Evolutionary conservation across 2,113 vertebrate genomes (phyloP), one percentile per base, ranked within the genome.

Genomic region (Prolemur simus): DNA sequence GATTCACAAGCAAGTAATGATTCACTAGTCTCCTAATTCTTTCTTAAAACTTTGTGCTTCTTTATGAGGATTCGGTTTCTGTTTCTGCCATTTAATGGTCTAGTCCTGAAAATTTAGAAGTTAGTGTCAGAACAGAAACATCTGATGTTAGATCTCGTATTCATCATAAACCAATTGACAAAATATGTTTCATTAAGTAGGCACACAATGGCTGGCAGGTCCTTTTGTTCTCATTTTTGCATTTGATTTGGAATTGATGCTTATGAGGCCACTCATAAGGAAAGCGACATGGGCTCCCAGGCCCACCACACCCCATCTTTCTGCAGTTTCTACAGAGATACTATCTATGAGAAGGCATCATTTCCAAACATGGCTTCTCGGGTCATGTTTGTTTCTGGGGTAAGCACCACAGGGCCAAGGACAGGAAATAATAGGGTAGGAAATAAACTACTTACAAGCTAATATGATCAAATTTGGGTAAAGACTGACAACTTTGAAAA

Each of bases 1-100:
- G 76, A 95, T 77, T 96, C 89, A 94, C 74, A 96, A 88, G 68
- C 47, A 89, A 94, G 68, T 64, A 84, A 85, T 95, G 80, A 95
- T 84, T 94, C 89, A 68, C 42, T 69, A 29, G 91, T 90, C 73
- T 90, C 54, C 27, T 74, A 83, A 76, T 74, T 78, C 47, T 94
- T 96, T 83, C 60, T 89, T 87, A 87, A 94, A 93, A 93, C 39
- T 64, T 94, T 49, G 6, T 89, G 23, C 29, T 91, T 64, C 68
- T 96, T 96, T 74, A 76, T 90, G 93, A 92, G 58, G 15, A 49
- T 81, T 97, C 81, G 78, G 21, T 91, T 81, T 82, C 29, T 87
- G 21, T 92, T 95, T 87, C 39, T 97, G 56, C 3, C 73, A 89
- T 87, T 93, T 96, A 96, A 92, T 96, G 95, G 58, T 81, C 73